Conservation (phyloP, 2,888 invertebrate species). For the Sepiola atlantica region DNA sequence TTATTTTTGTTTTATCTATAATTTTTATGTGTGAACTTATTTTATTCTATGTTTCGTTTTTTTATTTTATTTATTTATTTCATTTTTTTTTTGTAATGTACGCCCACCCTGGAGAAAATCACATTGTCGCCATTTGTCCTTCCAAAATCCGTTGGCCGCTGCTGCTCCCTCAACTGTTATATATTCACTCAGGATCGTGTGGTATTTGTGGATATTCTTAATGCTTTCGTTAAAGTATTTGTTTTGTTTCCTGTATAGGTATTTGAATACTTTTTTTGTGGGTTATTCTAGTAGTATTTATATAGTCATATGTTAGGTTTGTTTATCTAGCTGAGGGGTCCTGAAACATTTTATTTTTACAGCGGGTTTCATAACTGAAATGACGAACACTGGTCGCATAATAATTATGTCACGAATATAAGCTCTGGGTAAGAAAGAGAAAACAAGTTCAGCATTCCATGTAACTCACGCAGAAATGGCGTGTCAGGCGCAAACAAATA, state of each 20-base stretch:
- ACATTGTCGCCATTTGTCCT: neutral
- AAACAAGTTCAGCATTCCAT: no score
- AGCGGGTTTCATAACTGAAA: no score
- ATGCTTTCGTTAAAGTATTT: neutral
- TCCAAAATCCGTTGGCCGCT: neutral
- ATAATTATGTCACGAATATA: no score
- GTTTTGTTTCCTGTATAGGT: neutral
- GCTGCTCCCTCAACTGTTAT: neutral
- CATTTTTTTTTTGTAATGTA: neutral
- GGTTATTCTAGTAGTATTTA: neutral
- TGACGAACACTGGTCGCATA: no score
- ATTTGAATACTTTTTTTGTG: neutral
- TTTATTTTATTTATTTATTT: neutral
- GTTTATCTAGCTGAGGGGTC: no score
- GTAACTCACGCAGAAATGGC: no score
- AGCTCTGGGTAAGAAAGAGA: no score
- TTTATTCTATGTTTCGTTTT: neutral
- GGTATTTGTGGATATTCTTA: neutral
- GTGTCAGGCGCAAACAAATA: no score
- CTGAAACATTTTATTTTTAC: no score
- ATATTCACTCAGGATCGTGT: neutral
- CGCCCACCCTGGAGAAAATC: conserved; percentile 32
- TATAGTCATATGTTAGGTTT: neutral
- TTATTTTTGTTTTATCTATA: neutral
- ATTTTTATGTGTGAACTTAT: neutral